Conservation (phyloP, 2,113 vertebrate genomes). For the Ptilonorhynchus violaceus region DNA sequence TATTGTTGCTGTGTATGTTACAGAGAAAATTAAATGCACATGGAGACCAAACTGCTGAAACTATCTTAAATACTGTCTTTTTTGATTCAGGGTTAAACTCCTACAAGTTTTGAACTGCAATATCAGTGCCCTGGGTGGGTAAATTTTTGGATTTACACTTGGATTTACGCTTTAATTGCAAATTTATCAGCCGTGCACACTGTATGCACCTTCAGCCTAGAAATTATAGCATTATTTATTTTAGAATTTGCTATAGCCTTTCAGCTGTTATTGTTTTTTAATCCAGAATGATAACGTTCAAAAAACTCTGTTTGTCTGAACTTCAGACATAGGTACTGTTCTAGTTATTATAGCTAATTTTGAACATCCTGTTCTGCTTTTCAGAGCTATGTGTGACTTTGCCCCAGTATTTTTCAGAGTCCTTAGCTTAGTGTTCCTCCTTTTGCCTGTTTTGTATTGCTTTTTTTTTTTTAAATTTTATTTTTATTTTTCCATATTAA, state of each 20-base stretch:
- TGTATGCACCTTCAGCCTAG: not conserved
- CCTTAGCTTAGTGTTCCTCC: not conserved
- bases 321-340: not conserved
- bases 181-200: not conserved
- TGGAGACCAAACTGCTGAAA: not conserved
- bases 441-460: not conserved
- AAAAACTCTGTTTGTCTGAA: not conserved
- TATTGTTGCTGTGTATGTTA: not conserved
- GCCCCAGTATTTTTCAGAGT: not conserved
- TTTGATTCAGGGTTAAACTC: not conserved
- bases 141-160: not conserved
- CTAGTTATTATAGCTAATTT: not conserved
- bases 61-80: not conserved
- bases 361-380: not conserved
- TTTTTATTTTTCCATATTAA: not conserved
- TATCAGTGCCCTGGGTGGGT: accelerated
- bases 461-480: not conserved
- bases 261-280: not conserved
- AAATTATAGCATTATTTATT: not conserved
- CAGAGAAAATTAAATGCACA: not conserved
- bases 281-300: not conserved
- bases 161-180: not conserved
- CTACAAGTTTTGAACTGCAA: not conserved
- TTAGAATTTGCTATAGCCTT: not conserved
- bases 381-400: not conserved